Evolutionary conservation across 2,888 invertebrate species (phyloP).

Genomic region (Muscina levida): DNA sequence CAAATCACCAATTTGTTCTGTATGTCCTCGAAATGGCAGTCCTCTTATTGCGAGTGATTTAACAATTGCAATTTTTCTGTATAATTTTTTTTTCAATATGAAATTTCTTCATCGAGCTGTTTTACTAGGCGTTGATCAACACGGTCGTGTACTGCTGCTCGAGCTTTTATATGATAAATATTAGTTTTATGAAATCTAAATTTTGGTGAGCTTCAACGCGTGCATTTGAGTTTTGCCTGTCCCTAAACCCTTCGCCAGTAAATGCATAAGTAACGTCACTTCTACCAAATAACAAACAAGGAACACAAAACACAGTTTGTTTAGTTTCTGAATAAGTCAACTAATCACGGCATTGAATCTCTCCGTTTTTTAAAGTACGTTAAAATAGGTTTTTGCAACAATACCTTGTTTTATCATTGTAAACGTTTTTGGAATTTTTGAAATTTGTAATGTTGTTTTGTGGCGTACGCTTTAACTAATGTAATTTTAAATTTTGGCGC

Average conservation of each 20-base stretch:
- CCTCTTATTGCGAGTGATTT: slow-evolving; percentile 37
- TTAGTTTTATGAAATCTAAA: slow-evolving; percentile 39
- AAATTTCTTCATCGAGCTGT: slow-evolving; percentile 25
- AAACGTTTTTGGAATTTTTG: slow-evolving; percentile 17
- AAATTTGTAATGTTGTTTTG: slow-evolving; percentile 1
- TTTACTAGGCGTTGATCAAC: slow-evolving; percentile 24
- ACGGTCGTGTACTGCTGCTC: slow-evolving; percentile 9
- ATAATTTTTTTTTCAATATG: slow-evolving; percentile 35
- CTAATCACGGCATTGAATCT: slow-evolving; percentile 35
- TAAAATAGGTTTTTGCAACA: slow-evolving; percentile 40
- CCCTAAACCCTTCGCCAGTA: too few relatives aligned
- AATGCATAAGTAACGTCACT: background rate
- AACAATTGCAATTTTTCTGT: slow-evolving; percentile 37
- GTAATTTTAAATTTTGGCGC: too few relatives aligned
- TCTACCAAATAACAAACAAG: slow-evolving; percentile 28
- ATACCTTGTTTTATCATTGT: slow-evolving; percentile 25
- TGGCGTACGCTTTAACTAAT: too few relatives aligned
- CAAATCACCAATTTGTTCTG: slow-evolving; percentile 24
- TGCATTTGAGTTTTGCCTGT: slow-evolving; percentile 15
- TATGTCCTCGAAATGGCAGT: slow-evolving; percentile 34
- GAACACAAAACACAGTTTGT: slow-evolving; percentile 17
- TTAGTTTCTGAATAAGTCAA: slow-evolving; percentile 37
- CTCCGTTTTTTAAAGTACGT: too few relatives aligned
- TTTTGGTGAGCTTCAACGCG: slow-evolving; percentile 26
- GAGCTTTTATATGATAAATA: slow-evolving; percentile 28